Evolutionary conservation across 2,888 invertebrate species (phyloP).

Genomic region (Blastobasis lacticolella): DNA sequence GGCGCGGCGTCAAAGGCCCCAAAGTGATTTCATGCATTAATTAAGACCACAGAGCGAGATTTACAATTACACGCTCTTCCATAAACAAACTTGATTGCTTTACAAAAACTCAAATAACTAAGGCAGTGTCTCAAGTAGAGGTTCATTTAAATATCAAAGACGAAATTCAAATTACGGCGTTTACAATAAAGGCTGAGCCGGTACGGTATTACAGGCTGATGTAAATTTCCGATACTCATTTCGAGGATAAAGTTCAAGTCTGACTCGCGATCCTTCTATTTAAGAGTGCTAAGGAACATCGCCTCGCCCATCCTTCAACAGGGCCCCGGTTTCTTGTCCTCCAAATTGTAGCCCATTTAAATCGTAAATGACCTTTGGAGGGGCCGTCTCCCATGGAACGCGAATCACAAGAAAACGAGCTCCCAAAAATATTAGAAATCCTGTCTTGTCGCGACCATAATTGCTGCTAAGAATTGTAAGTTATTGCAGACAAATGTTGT

Average conservation of each 20-base stretch:
- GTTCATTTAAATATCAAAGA: conserved; percentile 74
- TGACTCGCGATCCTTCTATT: conserved; percentile 47
- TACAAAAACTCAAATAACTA: conserved; percentile 75
- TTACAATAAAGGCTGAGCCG: conserved; percentile 71
- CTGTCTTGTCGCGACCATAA: not conserved
- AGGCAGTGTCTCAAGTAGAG: conserved; percentile 73
- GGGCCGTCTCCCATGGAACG: conserved; percentile 3
- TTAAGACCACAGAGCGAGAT: conserved; percentile 68
- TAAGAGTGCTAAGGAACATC: conserved; percentile 18
- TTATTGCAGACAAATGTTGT: no score
- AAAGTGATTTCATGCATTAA: conserved; percentile 65
- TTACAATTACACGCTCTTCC: conserved; percentile 68
- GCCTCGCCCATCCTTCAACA: conserved; percentile 20
- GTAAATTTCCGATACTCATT: conserved; percentile 74
- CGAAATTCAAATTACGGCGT: conserved; percentile 73
- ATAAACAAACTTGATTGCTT: conserved; percentile 75
- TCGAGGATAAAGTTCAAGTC: conserved; percentile 65
- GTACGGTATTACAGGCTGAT: conserved; percentile 70
- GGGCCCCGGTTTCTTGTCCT: conserved; percentile 9
- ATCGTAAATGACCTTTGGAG: conserved; percentile 9
- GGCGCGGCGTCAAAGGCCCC: conserved; percentile 43
- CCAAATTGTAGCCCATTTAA: conserved; percentile 9
- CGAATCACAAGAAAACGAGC: conserved; percentile 6
- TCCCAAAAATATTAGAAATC: not conserved
- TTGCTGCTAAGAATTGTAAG: no score